Conservation (phyloP, 2,888 invertebrate species). For the Pristionchus mayeri region DNA sequence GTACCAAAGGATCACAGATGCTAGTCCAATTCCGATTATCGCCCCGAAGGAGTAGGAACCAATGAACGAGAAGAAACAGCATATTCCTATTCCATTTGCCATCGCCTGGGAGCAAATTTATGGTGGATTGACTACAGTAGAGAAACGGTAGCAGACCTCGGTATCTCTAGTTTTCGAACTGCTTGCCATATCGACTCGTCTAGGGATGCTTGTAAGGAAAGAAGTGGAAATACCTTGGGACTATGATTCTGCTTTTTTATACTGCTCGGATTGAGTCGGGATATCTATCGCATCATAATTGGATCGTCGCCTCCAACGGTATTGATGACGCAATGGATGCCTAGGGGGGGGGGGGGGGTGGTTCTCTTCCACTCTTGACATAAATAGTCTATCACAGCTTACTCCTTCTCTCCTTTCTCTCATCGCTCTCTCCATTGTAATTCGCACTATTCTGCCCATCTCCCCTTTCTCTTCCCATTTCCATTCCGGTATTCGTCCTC, state of each 20-base stretch:
- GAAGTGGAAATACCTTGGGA: not conserved
- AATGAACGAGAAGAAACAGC: not conserved
- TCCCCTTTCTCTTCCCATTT: slow-evolving; percentile 26
- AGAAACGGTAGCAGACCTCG: not conserved
- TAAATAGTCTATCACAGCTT: slow-evolving; percentile 33
- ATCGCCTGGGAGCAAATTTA: too few species aligned
- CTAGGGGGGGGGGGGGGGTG: not conserved
- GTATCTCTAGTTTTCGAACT: not conserved
- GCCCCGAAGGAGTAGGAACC: not conserved
- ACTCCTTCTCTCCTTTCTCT: slow-evolving; percentile 5
- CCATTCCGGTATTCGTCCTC: not conserved
- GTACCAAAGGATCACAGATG: not conserved
- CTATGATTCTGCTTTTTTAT: not conserved
- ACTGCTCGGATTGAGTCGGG: not conserved
- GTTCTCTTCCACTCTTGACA: slow-evolving; percentile 31
- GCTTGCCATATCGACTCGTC: not conserved
- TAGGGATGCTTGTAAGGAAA: too few species aligned
- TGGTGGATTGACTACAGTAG: not conserved
- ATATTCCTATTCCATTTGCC: not conserved
- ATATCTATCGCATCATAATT: not conserved
- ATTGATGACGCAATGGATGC: not conserved
- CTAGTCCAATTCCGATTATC: not conserved
- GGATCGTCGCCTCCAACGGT: not conserved
- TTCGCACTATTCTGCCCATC: slow-evolving; percentile 7
- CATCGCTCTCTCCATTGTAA: not conserved